Base-by-base conservation (phyloP, 1,140 invertebrate genomes). In the Augochlora pura region DNA sequence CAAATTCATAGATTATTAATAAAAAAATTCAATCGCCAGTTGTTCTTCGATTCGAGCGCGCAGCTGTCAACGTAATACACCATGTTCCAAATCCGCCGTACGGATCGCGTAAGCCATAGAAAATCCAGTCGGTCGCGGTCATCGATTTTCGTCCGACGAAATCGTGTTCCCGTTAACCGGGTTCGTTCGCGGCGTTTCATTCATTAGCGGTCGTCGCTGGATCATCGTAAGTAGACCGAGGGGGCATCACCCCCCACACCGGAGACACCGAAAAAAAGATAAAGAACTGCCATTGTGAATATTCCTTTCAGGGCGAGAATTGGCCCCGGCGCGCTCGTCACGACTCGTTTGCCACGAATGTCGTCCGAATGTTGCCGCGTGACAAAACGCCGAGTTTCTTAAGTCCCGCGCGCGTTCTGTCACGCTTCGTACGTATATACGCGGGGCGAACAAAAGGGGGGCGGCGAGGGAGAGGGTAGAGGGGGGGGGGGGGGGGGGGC, bases 311-410 rank as follows among this genome's bases (percentile, higher is more conserved):
- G 7, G 27, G 39, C 32, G 52, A 71, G 69, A 84, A 84, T 84
- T 80, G 76, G 68, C 67, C 60, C 59, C 23, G 81, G 59, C 54
- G 32, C 21, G 54, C 16, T 70, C 83, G 84, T 86, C 84, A 86
- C 84, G 84, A 82, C 76, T 86, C 84, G 83, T 86, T 86, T 86
- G 80, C 84, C 83, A 85, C 84, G 80, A 86, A 85, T 86, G 84
- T 82, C 84, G 76, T 68, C 80, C 76, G 73, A 86, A 80, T 83
- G 85, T 86, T 81, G 49, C 63, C 46, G 77, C 77, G 81, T 86
- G 81, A 86, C 85, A 78, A 86, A 86, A 86, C 83, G 83, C 67
- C 62, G 82, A 85, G 18, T 57, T 57, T 57, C 84, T 86, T 75
- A 67, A 84, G 71, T 77, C 80, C 42, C 68, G 23, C 25, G 23